A percentile compares a stretch with the other conserved stretches of the same genome.
Conservation (phyloP, 2,797 vertebrate species). For the Chloroceryle amazona region DNA sequence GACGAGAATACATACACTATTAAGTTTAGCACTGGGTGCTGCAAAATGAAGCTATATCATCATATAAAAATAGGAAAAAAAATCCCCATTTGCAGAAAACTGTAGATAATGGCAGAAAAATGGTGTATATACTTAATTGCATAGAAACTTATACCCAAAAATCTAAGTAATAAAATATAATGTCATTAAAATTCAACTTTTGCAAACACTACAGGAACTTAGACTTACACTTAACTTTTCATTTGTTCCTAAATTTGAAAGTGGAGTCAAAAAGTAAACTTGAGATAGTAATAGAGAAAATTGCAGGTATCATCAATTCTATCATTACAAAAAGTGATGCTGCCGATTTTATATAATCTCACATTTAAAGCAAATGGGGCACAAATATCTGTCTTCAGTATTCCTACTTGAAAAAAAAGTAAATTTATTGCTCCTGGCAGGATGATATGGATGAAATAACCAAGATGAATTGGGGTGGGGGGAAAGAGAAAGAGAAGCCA, state of each 20-base stretch:
- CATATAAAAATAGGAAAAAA: fast-evolving
- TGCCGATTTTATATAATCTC: conserved; percentile 69
- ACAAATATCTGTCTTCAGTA: conserved; percentile 82
- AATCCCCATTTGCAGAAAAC: background rate
- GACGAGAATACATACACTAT: background rate
- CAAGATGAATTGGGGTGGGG: conserved; percentile 77
- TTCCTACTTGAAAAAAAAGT: conserved; percentile 79
- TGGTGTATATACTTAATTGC: background rate
- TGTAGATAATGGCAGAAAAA: background rate
- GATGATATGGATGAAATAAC: conserved; percentile 80
- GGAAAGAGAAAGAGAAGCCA: conserved; percentile 48
- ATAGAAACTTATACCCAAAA: background rate
- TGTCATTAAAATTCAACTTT: background rate
- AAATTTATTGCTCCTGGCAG: conserved; percentile 82
- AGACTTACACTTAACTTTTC: conserved; percentile 15
- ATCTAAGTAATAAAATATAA: background rate
- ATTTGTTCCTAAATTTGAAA: conserved; percentile 18
- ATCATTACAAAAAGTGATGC: conserved; percentile 6
- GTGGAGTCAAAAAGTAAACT: background rate
- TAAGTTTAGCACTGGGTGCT: background rate
- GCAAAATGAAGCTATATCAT: background rate
- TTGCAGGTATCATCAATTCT: conserved; percentile 40
- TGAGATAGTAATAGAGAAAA: conserved; percentile 22
- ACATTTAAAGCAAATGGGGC: conserved; percentile 68
- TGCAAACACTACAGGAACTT: background rate